Evolutionary conservation across 2,888 invertebrate genomes (phyloP).

Genomic region (Dascillus cervinus): DNA sequence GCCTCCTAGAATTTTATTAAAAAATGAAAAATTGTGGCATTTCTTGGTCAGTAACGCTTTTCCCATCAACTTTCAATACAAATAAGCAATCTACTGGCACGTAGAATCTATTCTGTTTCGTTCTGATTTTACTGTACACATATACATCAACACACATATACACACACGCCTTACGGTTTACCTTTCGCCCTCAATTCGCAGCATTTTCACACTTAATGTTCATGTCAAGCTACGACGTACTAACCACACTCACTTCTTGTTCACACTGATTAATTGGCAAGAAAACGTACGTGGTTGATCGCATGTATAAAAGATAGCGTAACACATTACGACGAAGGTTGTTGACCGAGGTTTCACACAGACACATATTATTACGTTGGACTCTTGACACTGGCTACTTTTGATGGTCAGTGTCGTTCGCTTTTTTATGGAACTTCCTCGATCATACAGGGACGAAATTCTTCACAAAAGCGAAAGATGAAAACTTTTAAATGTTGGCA

Average conservation of each 20-base stretch:
- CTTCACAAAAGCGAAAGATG: no score
- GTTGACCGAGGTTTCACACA: conserved; percentile 29
- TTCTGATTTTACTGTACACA: conserved; percentile 36
- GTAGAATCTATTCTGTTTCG: conserved; percentile 26
- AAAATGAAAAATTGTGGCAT: conserved; percentile 1
- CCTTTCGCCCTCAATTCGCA: conserved; percentile 43
- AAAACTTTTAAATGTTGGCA: no score
- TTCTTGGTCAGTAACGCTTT: conserved; percentile 11
- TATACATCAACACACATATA: no score
- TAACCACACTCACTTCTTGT: conserved; percentile 9
- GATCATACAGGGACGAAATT: no score
- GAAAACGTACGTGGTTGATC: conserved; percentile 15
- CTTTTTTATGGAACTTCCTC: background rate
- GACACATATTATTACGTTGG: conserved; percentile 13
- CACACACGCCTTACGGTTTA: conserved; percentile 40
- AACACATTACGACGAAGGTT: conserved; percentile 42
- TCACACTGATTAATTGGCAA: background rate
- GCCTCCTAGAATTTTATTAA: background rate
- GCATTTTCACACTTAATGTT: conserved; percentile 42
- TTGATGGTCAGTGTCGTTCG: conserved; percentile 15
- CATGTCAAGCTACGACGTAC: conserved; percentile 23
- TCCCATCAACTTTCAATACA: conserved; percentile 12
- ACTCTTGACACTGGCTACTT: conserved; percentile 12
- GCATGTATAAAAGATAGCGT: conserved; percentile 33
- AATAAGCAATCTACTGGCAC: conserved; percentile 7